A percentile compares a stretch with the other conserved stretches of the same genome.
These are phyloP conservation scores for Prinia subflava DNA, from an alignment of 2,113 vertebrate genomes.

Conservation along the genomic window DNA sequence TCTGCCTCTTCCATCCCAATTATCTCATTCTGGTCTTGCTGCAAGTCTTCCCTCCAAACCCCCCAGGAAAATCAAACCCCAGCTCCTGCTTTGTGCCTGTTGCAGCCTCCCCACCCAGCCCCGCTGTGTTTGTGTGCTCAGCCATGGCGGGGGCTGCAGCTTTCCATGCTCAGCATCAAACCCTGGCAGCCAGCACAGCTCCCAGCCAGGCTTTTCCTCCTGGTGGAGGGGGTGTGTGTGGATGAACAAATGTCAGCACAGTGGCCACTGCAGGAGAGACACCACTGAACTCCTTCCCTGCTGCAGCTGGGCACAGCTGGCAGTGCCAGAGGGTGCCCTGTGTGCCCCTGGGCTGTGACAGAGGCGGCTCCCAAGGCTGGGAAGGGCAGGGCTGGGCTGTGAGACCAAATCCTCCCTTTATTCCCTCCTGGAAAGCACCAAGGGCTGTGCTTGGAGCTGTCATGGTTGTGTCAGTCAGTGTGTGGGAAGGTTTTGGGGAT, in stretches of 20 bases:
- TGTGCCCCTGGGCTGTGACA: not conserved
- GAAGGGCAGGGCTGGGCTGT: not conserved
- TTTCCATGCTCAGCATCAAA: not conserved
- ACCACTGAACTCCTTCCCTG: not conserved
- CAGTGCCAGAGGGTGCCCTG: not conserved
- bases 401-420: fast-evolving
- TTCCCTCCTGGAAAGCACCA: not conserved
- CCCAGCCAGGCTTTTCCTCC: not conserved
- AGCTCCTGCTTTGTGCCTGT: not conserved
- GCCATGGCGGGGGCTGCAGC: not conserved
- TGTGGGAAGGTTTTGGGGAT: fast-evolving
- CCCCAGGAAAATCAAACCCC: fast-evolving
- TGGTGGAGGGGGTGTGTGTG: not conserved
- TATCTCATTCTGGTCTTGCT: not conserved
- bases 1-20: not conserved
- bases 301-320: not conserved
- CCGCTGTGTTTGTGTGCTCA: not conserved
- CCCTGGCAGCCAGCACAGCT: not conserved
- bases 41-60: not conserved
- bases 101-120: not conserved
- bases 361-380: not conserved
- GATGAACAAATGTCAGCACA: not conserved
- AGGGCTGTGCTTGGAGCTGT: not conserved
- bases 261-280: not conserved
- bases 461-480: not conserved